A percentile compares a stretch with the other conserved stretches of the same genome.
phyloP scores from a whole-genome alignment of 35 echinoderm and acorn worm genomes.

The Diadema setosum region DNA sequence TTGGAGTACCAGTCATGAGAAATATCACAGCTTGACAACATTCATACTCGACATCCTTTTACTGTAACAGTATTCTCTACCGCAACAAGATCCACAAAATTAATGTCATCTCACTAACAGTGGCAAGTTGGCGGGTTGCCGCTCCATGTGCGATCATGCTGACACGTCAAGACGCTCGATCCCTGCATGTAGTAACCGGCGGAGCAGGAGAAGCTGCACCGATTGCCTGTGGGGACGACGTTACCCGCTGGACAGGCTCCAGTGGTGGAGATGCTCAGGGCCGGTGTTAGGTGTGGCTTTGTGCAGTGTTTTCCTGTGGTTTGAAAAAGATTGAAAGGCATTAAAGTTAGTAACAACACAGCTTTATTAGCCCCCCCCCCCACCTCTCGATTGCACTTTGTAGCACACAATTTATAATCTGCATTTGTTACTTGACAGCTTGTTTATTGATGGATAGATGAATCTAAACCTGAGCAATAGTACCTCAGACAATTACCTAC shows the following conservation, averaged over 20 bases:
- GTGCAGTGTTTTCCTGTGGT: neutral
- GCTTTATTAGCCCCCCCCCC: no score
- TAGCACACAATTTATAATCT: no score
- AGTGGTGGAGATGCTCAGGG: neutral
- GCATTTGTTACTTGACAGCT: no score
- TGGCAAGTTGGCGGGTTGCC: neutral
- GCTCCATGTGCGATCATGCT: neutral
- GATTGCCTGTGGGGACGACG: neutral
- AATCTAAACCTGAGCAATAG: no score
- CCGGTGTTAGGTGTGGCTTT: neutral
- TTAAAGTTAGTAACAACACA: no score
- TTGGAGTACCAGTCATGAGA: neutral
- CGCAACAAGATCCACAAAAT: neutral
- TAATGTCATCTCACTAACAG: neutral
- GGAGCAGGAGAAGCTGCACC: neutral
- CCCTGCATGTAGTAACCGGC: neutral
- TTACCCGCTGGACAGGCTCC: neutral
- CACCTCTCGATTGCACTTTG: no score
- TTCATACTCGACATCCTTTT: neutral
- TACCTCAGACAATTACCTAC: no score
- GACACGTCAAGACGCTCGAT: neutral
- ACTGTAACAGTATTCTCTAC: neutral
- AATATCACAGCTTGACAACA: neutral
- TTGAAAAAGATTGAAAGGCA: no score
- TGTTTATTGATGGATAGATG: no score